A percentile compares a stretch with the other conserved stretches of the same genome.
Conservation (phyloP, 2,888 invertebrate species). For the Clistopyga incitator region DNA sequence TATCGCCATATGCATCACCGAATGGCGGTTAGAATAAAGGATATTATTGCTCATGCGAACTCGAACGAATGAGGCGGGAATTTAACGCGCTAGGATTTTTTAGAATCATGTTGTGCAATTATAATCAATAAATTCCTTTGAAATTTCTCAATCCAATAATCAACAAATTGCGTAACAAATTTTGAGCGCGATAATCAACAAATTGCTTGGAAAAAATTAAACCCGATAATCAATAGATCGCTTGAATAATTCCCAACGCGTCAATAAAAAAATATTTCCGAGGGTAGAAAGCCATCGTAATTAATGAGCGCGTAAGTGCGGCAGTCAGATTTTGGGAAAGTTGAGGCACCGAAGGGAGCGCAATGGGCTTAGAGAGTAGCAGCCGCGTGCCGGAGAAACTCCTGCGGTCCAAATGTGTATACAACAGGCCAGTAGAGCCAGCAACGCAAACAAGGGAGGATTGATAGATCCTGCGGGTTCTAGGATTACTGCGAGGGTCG, state of each 20-base stretch:
- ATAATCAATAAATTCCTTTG: too few species aligned
- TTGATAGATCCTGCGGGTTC: slow-evolving; percentile 60
- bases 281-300: background rate
- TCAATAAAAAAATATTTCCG: background rate
- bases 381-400: slow-evolving; percentile 6
- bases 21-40: background rate
- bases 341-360: background rate
- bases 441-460: slow-evolving; percentile 55
- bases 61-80: too few species aligned
- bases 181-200: too few species aligned
- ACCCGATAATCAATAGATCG: too few species aligned
- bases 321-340: slow-evolving; percentile 16
- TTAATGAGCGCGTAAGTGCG: background rate
- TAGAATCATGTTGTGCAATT: too few species aligned
- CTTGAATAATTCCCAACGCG: background rate
- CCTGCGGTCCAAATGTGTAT: slow-evolving; percentile 42
- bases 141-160: too few species aligned
- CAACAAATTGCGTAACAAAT: too few species aligned
- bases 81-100: too few species aligned
- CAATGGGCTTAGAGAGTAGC: background rate
- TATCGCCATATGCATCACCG: slow-evolving; percentile 17
- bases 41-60: too few species aligned
- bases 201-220: too few species aligned
- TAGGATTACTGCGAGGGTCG: slow-evolving; percentile 49
- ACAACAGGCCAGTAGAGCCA: slow-evolving; percentile 33